Evolutionary conservation across 2,888 invertebrate species (phyloP).

Genomic region (Gonocerus acuteangulatus): DNA sequence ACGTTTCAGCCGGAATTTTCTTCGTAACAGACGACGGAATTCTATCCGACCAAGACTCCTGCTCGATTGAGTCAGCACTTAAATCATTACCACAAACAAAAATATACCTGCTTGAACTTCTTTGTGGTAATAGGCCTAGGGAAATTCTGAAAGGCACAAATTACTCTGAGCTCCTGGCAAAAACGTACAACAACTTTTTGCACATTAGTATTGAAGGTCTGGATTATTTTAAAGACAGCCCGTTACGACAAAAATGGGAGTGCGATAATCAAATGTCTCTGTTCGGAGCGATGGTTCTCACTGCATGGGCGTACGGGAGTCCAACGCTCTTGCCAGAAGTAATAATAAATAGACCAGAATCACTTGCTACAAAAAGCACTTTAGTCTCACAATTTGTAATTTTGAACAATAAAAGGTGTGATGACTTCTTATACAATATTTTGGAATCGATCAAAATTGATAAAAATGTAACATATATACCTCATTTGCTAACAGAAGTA

Average conservation of each 20-base stretch:
- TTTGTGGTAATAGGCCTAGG: slow-evolving; percentile 3
- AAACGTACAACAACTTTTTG: neutral
- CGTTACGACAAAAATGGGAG: slow-evolving; percentile 4
- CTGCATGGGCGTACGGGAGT: slow-evolving; percentile 7
- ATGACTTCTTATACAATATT: neutral
- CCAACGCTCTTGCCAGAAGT: neutral
- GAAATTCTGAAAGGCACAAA: slow-evolving; percentile 1
- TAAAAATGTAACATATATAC: neutral
- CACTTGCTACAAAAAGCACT: neutral
- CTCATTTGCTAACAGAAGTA: neutral
- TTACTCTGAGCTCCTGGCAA: neutral
- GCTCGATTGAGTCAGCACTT: slow-evolving; percentile 12
- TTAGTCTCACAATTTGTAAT: neutral
- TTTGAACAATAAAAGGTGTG: neutral
- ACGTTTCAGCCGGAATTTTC: neutral
- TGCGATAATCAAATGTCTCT: slow-evolving; percentile 7
- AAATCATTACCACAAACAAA: neutral
- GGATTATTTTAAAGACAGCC: slow-evolving; percentile 14
- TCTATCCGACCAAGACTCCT: slow-evolving; percentile 21
- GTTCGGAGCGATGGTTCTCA: slow-evolving; percentile 7
- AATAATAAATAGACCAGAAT: slow-evolving; percentile 1
- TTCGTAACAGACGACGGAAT: slow-evolving; percentile 6
- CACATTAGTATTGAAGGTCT: neutral
- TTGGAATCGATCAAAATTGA: neutral
- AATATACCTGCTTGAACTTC: slow-evolving; percentile 3